These are phyloP conservation scores for Dysmachus trigonus DNA, from an alignment of 2,888 invertebrate genomes.

Conservation along the genomic window DNA sequence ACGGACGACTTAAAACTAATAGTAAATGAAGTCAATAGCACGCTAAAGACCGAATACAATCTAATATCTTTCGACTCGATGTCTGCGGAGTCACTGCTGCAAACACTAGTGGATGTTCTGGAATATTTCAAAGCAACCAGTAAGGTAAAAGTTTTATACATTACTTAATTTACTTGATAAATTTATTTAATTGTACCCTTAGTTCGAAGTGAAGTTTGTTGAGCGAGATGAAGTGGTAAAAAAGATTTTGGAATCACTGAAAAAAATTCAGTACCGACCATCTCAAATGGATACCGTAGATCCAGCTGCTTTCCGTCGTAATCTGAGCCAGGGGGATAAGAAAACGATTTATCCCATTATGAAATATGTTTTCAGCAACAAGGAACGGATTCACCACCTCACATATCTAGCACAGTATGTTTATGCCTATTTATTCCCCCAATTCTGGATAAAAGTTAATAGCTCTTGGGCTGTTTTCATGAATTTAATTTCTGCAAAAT, in stretches of 20 bases:
- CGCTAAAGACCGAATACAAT: slow-evolving; percentile 78
- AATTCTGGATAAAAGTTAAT: too few species aligned
- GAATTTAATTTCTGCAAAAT: too few species aligned
- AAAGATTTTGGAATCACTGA: slow-evolving; percentile 74
- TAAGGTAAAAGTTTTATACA: slow-evolving; percentile 64
- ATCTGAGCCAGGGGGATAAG: slow-evolving; percentile 73
- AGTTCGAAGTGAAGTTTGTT: slow-evolving; percentile 77
- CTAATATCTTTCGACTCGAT: slow-evolving; percentile 86
- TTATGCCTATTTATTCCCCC: not conserved
- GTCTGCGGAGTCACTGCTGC: slow-evolving; percentile 77
- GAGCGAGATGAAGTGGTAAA: slow-evolving; percentile 80
- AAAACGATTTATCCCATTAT: slow-evolving; percentile 79
- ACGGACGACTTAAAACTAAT: slow-evolving; percentile 75
- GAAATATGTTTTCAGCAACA: slow-evolving; percentile 80
- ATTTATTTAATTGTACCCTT: not conserved
- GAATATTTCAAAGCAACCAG: slow-evolving; percentile 75
- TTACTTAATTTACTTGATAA: not conserved
- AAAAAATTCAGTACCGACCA: slow-evolving; percentile 83
- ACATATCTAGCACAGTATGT: slow-evolving; percentile 82
- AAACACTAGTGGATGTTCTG: slow-evolving; percentile 80
- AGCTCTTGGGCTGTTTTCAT: too few species aligned
- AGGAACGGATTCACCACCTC: slow-evolving; percentile 79
- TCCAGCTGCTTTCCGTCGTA: slow-evolving; percentile 62
- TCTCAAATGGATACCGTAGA: slow-evolving; percentile 65
- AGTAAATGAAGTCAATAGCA: slow-evolving; percentile 77